Evolutionary conservation across 2,797 vertebrate species (phyloP).

Genomic region (Gobio occitaniae): DNA sequence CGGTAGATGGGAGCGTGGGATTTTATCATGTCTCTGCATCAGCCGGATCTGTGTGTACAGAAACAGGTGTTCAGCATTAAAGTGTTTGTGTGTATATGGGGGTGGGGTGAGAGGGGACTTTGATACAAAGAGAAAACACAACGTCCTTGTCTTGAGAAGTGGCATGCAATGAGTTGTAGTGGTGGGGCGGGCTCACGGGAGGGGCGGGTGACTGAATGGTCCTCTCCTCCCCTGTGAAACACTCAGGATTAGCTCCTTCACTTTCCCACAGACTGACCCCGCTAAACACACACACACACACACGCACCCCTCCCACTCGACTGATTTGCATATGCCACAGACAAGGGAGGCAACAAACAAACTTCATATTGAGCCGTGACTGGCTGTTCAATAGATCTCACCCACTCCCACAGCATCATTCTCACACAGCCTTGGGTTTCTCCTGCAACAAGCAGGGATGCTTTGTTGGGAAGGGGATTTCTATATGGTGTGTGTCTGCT

Average conservation of each 20-base stretch:
- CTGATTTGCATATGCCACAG: constrained; percentile 84
- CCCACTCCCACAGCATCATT: constrained; percentile 59
- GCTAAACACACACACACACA: constrained; percentile 54
- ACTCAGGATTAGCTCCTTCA: constrained; percentile 84
- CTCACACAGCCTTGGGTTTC: constrained; percentile 48
- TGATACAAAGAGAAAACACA: constrained; percentile 63
- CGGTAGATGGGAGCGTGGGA: constrained; percentile 76
- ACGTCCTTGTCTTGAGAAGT: constrained; percentile 64
- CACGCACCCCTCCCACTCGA: constrained; percentile 43
- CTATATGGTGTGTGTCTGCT: constrained; percentile 38
- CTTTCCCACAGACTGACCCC: constrained; percentile 79
- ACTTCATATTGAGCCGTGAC: constrained; percentile 79
- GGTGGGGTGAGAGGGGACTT: constrained; percentile 50
- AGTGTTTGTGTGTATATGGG: constrained; percentile 66
- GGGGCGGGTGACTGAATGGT: constrained; percentile 74
- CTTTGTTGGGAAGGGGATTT: constrained; percentile 39
- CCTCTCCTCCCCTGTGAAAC: constrained; percentile 81
- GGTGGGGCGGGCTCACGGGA: constrained; percentile 47
- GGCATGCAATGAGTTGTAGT: constrained; percentile 63
- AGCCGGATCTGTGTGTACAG: constrained; percentile 70
- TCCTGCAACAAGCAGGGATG: constrained; percentile 41
- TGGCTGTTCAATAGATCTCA: constrained; percentile 69
- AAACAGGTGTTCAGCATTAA: constrained; percentile 80
- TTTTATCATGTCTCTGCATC: constrained; percentile 78
- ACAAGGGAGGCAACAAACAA: constrained; percentile 84